These are phyloP conservation scores for Phalangium opilio DNA, from an alignment of 2,888 invertebrate genomes.

Conservation along the genomic window DNA sequence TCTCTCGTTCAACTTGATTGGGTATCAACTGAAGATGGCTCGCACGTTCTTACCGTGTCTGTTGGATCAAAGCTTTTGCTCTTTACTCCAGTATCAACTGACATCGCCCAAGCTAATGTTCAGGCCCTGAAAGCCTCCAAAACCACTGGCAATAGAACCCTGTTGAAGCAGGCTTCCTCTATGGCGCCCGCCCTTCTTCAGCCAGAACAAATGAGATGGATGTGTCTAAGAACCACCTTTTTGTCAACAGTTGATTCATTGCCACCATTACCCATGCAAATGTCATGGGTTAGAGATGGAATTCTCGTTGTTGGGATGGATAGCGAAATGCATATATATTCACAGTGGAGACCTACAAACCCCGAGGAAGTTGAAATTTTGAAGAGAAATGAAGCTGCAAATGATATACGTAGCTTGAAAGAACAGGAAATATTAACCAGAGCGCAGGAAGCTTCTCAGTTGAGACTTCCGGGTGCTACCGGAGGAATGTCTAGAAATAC, in stretches of 20 bases:
- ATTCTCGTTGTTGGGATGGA: conserved; percentile 98
- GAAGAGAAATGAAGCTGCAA: background rate
- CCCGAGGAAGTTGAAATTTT: no score
- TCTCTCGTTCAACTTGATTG: conserved; percentile 92
- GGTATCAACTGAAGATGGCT: conserved; percentile 98
- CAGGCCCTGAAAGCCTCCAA: conserved; percentile 41
- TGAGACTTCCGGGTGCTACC: conserved; percentile 20
- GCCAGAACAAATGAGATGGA: conserved; percentile 88
- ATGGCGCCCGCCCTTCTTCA: conserved; percentile 66
- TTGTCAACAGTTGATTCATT: conserved; percentile 85
- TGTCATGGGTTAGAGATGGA: conserved; percentile 97
- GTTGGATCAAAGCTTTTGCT: conserved; percentile 83
- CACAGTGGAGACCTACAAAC: conserved; percentile 56
- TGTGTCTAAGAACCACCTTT: conserved; percentile 80
- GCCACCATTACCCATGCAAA: conserved; percentile 93
- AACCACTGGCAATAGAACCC: conserved; percentile 53
- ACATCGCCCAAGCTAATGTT: conserved; percentile 83
- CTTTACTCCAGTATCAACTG: conserved; percentile 84
- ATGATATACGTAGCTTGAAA: background rate
- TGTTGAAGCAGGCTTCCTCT: conserved; percentile 77
- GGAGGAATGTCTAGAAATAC: conserved; percentile 17
- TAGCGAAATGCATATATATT: conserved; percentile 98
- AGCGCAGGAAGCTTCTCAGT: background rate
- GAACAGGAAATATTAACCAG: background rate
- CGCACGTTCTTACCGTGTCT: conserved; percentile 90